These are phyloP conservation scores for Nemapogon koenigi DNA, from an alignment of 2,888 invertebrate species.

Conservation along the genomic window DNA sequence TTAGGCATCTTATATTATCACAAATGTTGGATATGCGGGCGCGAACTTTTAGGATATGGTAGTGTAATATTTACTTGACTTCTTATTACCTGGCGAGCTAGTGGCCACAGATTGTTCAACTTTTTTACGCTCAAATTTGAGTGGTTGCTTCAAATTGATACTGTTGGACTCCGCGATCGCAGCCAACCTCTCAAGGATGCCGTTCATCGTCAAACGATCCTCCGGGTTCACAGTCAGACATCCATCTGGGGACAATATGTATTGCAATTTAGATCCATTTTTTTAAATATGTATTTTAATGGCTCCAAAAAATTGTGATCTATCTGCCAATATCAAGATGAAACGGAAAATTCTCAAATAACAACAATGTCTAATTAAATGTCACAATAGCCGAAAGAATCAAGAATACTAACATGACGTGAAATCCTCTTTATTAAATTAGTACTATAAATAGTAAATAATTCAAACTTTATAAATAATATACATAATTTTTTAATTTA, in stretches of 20 bases:
- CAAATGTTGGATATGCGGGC: conserved; percentile 20
- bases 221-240: conserved; percentile 84
- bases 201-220: conserved; percentile 79
- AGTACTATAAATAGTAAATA: too few species aligned
- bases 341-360: too few species aligned
- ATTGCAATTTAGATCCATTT: too few species aligned
- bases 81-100: conserved; percentile 68
- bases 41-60: conserved; percentile 56
- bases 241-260: conserved; percentile 60
- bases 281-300: too few species aligned
- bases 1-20: conserved; percentile 26
- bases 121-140: conserved; percentile 72
- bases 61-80: conserved; percentile 68
- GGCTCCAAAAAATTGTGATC: too few species aligned
- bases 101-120: conserved; percentile 68
- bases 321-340: too few species aligned
- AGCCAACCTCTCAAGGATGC: conserved; percentile 83
- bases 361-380: too few species aligned
- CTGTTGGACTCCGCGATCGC: conserved; percentile 87
- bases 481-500: not conserved
- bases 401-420: too few species aligned
- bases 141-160: conserved; percentile 81
- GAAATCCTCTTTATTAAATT: too few species aligned
- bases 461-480: too few species aligned
- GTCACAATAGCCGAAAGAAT: too few species aligned